These are phyloP conservation scores for Perca schrenkii DNA, from an alignment of 2,113 vertebrate species.

Conservation along the genomic window DNA sequence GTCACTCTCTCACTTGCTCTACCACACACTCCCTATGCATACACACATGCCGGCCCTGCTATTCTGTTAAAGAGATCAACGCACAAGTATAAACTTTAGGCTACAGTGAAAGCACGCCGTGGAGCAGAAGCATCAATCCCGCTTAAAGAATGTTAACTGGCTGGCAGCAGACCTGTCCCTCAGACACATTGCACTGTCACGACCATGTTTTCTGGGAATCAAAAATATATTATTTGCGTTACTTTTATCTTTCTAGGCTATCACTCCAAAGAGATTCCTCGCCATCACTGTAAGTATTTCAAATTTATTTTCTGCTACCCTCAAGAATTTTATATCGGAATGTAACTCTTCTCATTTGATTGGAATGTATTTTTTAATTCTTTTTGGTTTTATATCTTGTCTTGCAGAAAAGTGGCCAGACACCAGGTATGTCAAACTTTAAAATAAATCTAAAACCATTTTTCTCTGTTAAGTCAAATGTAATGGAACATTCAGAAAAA, in stretches of 20 bases:
- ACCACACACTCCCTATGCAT: too few relatives aligned
- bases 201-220: not conserved
- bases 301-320: not conserved
- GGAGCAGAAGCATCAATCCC: too few relatives aligned
- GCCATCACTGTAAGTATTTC: constrained; percentile 90
- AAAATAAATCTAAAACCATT: not conserved
- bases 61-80: too few relatives aligned
- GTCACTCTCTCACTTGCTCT: too few relatives aligned
- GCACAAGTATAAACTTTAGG: too few relatives aligned
- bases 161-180: not conserved
- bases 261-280: constrained; percentile 96
- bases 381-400: not conserved
- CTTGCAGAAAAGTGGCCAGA: constrained; percentile 90
- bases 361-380: not conserved
- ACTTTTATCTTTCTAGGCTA: constrained; percentile 83
- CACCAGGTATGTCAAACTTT: constrained; percentile 88
- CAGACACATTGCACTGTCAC: not conserved
- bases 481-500: not conserved
- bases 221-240: not conserved
- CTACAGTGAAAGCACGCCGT: too few relatives aligned
- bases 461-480: too few relatives aligned
- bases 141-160: not conserved
- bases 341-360: not conserved
- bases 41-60: too few relatives aligned
- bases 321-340: not conserved